A percentile compares a stretch with the other conserved stretches of the same genome.
Conservation (phyloP, 1,140 invertebrate species). For the Proctacanthus coquilletti region DNA sequence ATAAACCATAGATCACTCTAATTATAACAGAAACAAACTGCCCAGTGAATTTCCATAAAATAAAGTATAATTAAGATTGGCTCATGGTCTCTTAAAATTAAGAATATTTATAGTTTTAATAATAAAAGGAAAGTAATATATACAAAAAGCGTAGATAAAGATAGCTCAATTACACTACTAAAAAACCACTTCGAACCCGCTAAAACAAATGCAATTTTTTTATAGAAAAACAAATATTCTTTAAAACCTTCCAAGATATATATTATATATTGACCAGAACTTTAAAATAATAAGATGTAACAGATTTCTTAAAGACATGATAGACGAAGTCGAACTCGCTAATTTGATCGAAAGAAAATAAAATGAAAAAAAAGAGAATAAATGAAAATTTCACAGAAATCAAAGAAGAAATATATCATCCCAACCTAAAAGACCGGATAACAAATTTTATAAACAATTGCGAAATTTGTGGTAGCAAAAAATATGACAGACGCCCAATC, state of each 20-base stretch:
- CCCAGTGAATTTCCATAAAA: not conserved
- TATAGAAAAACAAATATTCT: no score
- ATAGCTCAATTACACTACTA: no score
- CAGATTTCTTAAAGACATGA: not conserved
- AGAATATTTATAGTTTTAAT: not conserved
- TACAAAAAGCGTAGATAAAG: no score
- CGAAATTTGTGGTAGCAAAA: not conserved
- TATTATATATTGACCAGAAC: no score
- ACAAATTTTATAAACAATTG: conserved; percentile 1
- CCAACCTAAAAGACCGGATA: not conserved
- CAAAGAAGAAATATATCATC: not conserved
- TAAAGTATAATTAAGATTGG: not conserved
- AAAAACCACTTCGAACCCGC: no score
- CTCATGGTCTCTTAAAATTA: conserved; percentile 4
- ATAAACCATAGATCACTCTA: not conserved
- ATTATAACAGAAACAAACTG: not conserved
- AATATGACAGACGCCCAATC: not conserved
- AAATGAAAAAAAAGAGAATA: not conserved
- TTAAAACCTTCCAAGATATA: no score
- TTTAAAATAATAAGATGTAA: not conserved
- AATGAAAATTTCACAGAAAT: not conserved
- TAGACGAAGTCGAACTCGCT: not conserved
- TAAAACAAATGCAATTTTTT: no score
- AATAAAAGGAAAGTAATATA: not conserved
- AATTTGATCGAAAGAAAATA: not conserved